Base-by-base conservation (phyloP, 2,797 vertebrate species). In the Myioborus miniatus region DNA sequence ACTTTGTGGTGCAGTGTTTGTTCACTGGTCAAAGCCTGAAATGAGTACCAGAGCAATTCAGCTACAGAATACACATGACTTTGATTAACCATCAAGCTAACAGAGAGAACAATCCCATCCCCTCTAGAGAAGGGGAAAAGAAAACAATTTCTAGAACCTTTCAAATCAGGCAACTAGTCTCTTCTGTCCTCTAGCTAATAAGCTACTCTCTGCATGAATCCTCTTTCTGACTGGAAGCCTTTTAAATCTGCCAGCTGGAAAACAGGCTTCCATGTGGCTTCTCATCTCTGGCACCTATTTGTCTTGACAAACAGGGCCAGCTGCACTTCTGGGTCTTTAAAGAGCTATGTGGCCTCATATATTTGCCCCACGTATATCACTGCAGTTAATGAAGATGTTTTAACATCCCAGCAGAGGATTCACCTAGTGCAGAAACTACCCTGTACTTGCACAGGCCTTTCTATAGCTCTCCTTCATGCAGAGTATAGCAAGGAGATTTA, bases 181-280 rank as follows among this genome's bases (percentile, higher is more conserved):
- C 15, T 87, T 85, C 68, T 80, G 44, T 69, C 44, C 29, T 90
- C 56, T 47, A 49, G 41, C 37, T 94, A 89, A 87, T 83, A 94
- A 83, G 36, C 32, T 82, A 39, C 21, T 67, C 32, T 39, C 81
- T 83, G 75, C 49, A 68, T 74, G 71, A 85, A 74, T 83, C 46
- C 15, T 85, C 22, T 74, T 74, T 89, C 59, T 80, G 68, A 29
- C 32, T 46, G 34, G 37, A 82, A 93, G 15, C 7, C 22, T 64
- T 85, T 91, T 53, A 87, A 77, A 85, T 63, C 21, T 87, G 29
- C 46, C 56, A 85, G 56, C 41, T 95, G 71, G 75, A 92, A 87
- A 92, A 56, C 20, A 53, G 46, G 12, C 15, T 75, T 52, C 30
- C 52, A 49, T 60, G 53, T 56, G 60, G 19, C 29, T 95, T 93